Conservation (phyloP, 2,797 vertebrate species). For the Poecile montanus region DNA sequence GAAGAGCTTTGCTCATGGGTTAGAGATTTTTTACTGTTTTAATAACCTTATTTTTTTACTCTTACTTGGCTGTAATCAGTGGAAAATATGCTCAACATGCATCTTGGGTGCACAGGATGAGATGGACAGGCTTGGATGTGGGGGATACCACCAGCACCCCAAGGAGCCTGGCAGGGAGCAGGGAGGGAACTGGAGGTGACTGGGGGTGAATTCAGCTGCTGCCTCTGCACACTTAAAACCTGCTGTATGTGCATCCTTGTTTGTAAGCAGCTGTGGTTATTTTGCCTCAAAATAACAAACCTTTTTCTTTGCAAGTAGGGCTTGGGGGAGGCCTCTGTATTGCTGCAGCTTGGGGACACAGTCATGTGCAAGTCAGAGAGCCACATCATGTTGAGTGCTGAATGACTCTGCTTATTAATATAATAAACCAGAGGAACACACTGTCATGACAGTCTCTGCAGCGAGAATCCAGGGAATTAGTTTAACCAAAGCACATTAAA, state of each 20-base stretch:
- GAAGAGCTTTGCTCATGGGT: neutral
- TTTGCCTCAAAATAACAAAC: neutral
- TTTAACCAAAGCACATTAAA: slow-evolving; percentile 14
- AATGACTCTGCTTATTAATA: slow-evolving; percentile 53
- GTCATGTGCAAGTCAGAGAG: neutral
- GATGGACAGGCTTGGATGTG: neutral
- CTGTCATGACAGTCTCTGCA: neutral
- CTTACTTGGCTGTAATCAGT: neutral
- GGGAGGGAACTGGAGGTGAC: neutral
- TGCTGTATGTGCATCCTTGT: neutral
- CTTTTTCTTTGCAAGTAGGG: neutral
- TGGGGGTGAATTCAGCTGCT: neutral
- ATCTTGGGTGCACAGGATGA: neutral
- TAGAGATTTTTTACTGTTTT: neutral
- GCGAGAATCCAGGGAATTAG: neutral
- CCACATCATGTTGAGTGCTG: slow-evolving; percentile 34
- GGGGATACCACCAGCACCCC: neutral
- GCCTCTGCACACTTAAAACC: rapidly evolving
- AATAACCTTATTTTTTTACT: neutral
- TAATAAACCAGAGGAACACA: slow-evolving; percentile 47
- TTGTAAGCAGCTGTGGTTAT: neutral
- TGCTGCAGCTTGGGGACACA: neutral
- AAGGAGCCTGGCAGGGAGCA: neutral
- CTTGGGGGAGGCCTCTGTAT: neutral
- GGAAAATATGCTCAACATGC: neutral